Evolutionary conservation across 2,797 vertebrate genomes (phyloP).

Genomic region (Catostomus latipinnis): DNA sequence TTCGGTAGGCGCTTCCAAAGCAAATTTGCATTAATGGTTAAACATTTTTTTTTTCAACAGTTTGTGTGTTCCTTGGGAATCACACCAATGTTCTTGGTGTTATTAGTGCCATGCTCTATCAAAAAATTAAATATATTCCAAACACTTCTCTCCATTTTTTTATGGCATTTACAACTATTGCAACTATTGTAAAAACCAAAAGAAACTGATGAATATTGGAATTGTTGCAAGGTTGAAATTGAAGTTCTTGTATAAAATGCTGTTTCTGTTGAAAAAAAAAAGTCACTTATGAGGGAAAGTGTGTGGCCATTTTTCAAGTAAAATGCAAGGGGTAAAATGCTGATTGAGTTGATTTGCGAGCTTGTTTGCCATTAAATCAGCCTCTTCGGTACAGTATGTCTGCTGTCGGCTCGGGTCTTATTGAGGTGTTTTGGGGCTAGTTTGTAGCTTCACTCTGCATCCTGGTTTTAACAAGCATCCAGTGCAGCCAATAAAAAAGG

Average conservation of each 20-base stretch:
- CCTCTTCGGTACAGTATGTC: constrained; percentile 68
- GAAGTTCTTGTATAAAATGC: constrained; percentile 9
- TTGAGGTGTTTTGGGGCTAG: constrained; percentile 63
- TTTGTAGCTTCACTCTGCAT: constrained; percentile 61
- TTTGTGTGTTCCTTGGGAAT: too few species aligned
- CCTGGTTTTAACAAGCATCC: constrained; percentile 73
- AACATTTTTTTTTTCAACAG: too few species aligned
- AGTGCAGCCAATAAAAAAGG: constrained; percentile 82
- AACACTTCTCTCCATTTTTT: not conserved
- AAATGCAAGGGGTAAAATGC: constrained; percentile 54
- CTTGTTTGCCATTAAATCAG: constrained; percentile 65
- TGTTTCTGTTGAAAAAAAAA: not conserved
- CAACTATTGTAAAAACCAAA: not conserved
- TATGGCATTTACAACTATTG: not conserved
- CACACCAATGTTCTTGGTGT: too few species aligned
- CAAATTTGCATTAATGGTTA: too few species aligned
- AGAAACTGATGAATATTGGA: not conserved
- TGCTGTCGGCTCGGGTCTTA: constrained; percentile 58
- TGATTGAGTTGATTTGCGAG: constrained; percentile 73
- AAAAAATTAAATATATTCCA: too few species aligned
- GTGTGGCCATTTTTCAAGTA: constrained; percentile 3
- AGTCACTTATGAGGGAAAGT: not conserved
- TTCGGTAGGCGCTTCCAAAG: too few species aligned
- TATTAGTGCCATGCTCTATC: too few species aligned
- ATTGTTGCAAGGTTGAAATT: not conserved